phyloP scores from a whole-genome alignment of 2,113 vertebrate genomes.

The Ceuthmochares aereus region DNA sequence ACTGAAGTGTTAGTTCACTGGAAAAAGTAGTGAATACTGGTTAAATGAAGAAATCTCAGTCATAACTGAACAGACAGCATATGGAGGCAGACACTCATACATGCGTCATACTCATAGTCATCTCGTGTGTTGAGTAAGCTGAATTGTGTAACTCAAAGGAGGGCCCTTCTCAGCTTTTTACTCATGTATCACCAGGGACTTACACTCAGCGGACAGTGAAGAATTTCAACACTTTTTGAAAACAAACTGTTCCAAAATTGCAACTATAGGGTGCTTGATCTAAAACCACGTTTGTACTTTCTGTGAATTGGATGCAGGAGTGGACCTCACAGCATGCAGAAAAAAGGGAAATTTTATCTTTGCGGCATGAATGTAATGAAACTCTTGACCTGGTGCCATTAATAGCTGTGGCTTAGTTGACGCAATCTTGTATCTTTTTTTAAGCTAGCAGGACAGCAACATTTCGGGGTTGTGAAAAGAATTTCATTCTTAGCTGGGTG shows the following conservation, averaged over 20 bases:
- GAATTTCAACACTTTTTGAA: background rate
- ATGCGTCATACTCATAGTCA: fast-evolving
- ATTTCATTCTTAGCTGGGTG: background rate
- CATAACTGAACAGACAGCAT: background rate
- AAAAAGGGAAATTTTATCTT: slow-evolving; percentile 3
- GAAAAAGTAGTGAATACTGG: background rate
- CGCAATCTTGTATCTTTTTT: background rate
- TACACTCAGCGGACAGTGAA: background rate
- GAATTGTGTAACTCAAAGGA: background rate
- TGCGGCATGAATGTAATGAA: background rate
- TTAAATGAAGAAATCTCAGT: background rate
- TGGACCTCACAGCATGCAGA: background rate
- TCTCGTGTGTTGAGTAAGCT: background rate
- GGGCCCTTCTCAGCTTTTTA: background rate
- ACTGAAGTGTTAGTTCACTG: background rate
- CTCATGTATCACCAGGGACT: background rate
- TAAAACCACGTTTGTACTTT: slow-evolving; percentile 23
- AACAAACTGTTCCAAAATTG: slow-evolving; percentile 2
- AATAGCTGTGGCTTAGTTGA: slow-evolving; percentile 15
- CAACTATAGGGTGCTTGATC: background rate
- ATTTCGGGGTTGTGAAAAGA: background rate
- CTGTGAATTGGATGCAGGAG: slow-evolving; percentile 9
- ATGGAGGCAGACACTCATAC: fast-evolving
- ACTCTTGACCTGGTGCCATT: slow-evolving; percentile 27
- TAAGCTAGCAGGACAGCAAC: background rate